Base-by-base conservation (phyloP, 2,888 invertebrate genomes). In the Pseudanteris insignis region DNA sequence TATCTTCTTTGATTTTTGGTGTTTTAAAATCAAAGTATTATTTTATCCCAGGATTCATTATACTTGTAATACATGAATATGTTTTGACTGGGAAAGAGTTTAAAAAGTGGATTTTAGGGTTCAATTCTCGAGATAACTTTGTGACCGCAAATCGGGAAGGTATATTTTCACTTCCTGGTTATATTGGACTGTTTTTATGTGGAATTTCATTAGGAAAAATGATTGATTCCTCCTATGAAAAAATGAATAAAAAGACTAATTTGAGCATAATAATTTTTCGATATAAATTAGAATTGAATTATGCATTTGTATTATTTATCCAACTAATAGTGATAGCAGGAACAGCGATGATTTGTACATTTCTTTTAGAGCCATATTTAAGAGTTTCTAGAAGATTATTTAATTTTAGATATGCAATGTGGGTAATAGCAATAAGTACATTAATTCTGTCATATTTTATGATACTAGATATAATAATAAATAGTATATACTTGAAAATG, bases 111-210 rank as follows among this genome's bases (percentile, higher is more conserved):
- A 87, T 94, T 0, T 84, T 93, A 68, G 82, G 84, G 38, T 75
- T 85, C 41, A 71, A 77, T 1, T 78, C 83, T 0, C 83, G 92
- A 54, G 78, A 80, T 28, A 73, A 76, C 46, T 81, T 94, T 21
- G 63, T 96, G 2, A 82, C 86, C 32, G 92, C 96, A 0, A 99
- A 99, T 80, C 86, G 92, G 51, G 98, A 99, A 82, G 98, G 98
- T 0, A 81, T 98, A 26, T 86, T 87, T 12, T 96, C 97, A 0
- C 83, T 89, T 25, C 81, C 90, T 0, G 97, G 98, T 1, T 97
- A 93, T 77, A 81, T 94, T 0, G 86, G 90, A 0, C 81, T 98
- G 2, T 96, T 94, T 79, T 83, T 96, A 51, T 84, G 89, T 63
- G 89, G 90, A 14, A 86, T 88, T 44, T 84, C 86, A 67, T 74